Evolutionary conservation across 2,888 invertebrate genomes (phyloP).

Genomic region (Psococerastis gibbosa): DNA sequence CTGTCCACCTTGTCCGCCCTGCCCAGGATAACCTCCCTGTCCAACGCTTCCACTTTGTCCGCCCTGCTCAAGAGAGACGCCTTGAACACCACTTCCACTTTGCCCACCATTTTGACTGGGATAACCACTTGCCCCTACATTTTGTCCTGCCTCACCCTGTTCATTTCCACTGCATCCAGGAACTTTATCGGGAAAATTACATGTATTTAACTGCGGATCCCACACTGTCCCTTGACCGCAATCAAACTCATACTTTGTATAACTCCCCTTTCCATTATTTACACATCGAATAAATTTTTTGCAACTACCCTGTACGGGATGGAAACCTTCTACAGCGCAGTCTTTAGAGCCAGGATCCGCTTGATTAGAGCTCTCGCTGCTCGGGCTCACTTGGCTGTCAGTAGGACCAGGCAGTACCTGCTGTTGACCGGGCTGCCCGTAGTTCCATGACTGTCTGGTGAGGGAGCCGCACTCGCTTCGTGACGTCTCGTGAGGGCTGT

Average conservation of each 20-base stretch:
- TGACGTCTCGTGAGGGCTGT: slow-evolving; percentile 46
- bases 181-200: slow-evolving; percentile 49
- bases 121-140: not conserved
- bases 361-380: slow-evolving; percentile 2
- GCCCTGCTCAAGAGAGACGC: not conserved
- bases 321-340: slow-evolving; percentile 21
- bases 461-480: slow-evolving; percentile 40
- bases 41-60: not conserved
- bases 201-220: slow-evolving; percentile 46
- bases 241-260: slow-evolving; percentile 44
- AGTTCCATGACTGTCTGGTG: not conserved
- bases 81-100: not conserved
- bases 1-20: not conserved
- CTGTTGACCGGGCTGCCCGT: not conserved
- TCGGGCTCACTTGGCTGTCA: slow-evolving; percentile 5
- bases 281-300: slow-evolving; percentile 20
- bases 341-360: slow-evolving; percentile 10
- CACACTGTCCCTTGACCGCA: slow-evolving; percentile 62
- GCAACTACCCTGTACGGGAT: slow-evolving; percentile 19
- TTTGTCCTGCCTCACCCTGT: not conserved
- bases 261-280: slow-evolving; percentile 27
- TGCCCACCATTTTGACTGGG: not conserved
- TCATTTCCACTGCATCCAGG: slow-evolving; percentile 15
- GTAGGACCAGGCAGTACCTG: not conserved
- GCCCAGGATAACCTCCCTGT: not conserved